Base-by-base conservation (phyloP, 1,140 invertebrate species). In the Caenorhabditis inopinata region DNA sequence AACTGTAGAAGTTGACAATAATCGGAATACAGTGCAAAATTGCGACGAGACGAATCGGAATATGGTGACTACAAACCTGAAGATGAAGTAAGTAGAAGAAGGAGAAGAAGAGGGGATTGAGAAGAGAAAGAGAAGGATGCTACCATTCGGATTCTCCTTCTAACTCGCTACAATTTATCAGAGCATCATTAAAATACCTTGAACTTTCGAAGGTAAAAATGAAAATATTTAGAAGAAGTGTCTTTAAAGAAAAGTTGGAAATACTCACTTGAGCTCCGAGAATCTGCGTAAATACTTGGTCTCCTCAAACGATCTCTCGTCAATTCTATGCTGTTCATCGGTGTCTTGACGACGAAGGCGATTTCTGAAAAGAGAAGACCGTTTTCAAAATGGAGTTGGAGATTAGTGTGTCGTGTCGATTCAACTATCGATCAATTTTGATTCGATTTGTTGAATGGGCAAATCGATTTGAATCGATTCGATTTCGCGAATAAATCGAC, bases 271-370 rank as follows among this genome's bases (percentile, higher is more conserved):
- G 42, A 83, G 58, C 73, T 83, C 83, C 2, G 83, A 83, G 27
- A 80, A 81, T 45, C 83, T 75, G 32, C 83, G 76, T 73, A 83
- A 74, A 73, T 83, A 83, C 48, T 79, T 83, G 9, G 83, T 83
- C 51, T 83, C 83, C 42, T 83, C 83, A 74, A 82, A 80, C 0
- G 76, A 79, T 53, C 80, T 83, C 49, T 74, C 58, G 14, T 83
- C 82, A 21, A 83, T 80, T 38, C 62, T 27, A 9, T 80, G 58
- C 27, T 58, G 49, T 21, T 76, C 49, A 21, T 83, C 83, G 42
- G 74, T 51, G 25, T 83, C 83, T 47, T 51, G 48, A 25, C 81
- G 76, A 25, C 78, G 83, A 1, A 82, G 53, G 45, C 83, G 83
- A 62, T 83, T 83, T 42, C 83, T 83, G 47, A 21, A 83, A 47